phyloP scores from a whole-genome alignment of 2,113 vertebrate genomes.

The Alethe diademata region DNA sequence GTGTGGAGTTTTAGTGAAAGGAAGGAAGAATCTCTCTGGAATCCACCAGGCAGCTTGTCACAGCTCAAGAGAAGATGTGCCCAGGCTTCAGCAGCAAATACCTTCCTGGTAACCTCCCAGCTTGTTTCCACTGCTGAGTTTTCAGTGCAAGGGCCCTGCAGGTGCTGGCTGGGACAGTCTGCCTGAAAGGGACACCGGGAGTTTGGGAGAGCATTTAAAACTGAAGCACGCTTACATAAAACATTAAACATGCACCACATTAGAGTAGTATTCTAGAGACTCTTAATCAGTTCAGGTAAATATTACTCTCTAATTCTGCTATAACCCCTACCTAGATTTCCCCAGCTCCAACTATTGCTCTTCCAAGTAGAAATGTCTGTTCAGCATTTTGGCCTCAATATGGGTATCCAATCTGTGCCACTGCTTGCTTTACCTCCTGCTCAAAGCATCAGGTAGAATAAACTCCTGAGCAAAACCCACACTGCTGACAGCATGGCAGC shows the following conservation, averaged over 20 bases:
- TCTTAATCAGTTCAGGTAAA: background rate
- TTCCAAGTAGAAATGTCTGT: background rate
- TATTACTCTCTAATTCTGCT: background rate
- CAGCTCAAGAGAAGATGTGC: accelerated
- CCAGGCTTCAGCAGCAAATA: background rate
- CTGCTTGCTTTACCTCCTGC: background rate
- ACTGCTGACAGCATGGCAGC: background rate
- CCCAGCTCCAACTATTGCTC: background rate
- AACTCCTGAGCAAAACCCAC: background rate
- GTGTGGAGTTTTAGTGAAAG: background rate
- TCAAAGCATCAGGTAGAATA: background rate
- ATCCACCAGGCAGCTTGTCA: background rate
- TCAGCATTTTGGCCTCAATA: background rate
- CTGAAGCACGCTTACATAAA: accelerated
- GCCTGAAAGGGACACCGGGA: background rate
- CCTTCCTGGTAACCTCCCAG: background rate
- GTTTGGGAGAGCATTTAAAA: background rate
- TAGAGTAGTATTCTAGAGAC: background rate
- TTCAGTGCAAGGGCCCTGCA: background rate
- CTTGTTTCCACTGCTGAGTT: background rate
- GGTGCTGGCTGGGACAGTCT: background rate
- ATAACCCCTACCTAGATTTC: background rate
- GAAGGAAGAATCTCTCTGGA: background rate
- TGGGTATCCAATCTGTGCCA: background rate
- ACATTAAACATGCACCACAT: background rate